phyloP scores from a whole-genome alignment of 2,888 invertebrate genomes.

The Agonopterix arenella region DNA sequence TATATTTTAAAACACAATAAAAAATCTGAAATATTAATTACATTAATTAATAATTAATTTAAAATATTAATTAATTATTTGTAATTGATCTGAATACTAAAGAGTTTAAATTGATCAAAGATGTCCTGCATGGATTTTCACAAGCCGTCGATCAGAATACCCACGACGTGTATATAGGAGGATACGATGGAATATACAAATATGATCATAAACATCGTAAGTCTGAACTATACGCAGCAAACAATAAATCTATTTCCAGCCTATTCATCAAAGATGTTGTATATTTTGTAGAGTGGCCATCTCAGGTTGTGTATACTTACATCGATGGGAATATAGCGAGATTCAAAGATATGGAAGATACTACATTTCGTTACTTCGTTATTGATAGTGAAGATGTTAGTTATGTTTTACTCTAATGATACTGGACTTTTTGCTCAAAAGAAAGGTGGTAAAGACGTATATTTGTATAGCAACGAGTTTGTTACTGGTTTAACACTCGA shows the following conservation, averaged over 20 bases:
- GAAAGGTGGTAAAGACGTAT: conserved; percentile 40
- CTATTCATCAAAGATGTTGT: conserved; percentile 45
- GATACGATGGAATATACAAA: conserved; percentile 53
- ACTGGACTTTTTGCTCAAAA: conserved; percentile 48
- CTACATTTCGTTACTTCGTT: conserved; percentile 48
- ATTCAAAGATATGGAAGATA: conserved; percentile 51
- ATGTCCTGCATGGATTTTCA: conserved; percentile 44
- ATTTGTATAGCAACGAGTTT: too few relatives aligned
- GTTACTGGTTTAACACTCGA: too few relatives aligned
- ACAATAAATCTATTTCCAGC: conserved; percentile 42
- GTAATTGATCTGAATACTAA: conserved; percentile 44
- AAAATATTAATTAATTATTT: conserved; percentile 37
- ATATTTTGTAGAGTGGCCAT: conserved; percentile 47
- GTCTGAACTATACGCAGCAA: conserved; percentile 33
- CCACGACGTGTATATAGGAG: conserved; percentile 49
- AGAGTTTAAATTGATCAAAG: conserved; percentile 37
- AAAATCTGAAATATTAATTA: conserved; percentile 45
- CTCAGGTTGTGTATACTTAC: conserved; percentile 41
- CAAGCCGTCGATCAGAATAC: conserved; percentile 45
- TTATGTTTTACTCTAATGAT: conserved; percentile 45
- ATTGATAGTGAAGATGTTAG: conserved; percentile 41
- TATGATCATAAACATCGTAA: conserved; percentile 37
- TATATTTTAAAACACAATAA: conserved; percentile 25
- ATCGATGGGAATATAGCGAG: conserved; percentile 30
- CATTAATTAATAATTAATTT: too few relatives aligned